These are phyloP conservation scores for Steatornis caripensis DNA, from an alignment of 2,113 vertebrate species.

Conservation along the genomic window DNA sequence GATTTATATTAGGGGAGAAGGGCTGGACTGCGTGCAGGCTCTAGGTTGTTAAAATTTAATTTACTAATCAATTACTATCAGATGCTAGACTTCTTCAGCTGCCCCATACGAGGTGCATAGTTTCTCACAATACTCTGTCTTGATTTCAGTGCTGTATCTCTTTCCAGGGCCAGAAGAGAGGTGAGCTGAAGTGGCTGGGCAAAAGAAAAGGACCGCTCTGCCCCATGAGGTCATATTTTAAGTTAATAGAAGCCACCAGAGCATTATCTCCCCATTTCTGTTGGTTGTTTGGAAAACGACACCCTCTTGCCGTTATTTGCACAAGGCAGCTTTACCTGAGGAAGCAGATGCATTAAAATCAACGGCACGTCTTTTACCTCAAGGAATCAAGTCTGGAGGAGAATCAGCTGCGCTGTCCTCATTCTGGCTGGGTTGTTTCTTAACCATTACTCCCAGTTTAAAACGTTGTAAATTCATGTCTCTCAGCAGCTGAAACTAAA, in stretches of 20 bases:
- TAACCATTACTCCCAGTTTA: background rate
- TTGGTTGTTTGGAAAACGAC: background rate
- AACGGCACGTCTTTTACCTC: background rate
- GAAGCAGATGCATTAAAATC: background rate
- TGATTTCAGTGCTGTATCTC: background rate
- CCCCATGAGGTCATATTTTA: background rate
- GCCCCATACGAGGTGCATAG: background rate
- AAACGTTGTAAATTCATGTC: background rate
- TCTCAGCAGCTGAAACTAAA: background rate
- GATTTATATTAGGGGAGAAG: conserved; percentile 28
- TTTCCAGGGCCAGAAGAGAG: background rate
- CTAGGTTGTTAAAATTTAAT: conserved; percentile 52
- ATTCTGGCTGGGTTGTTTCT: background rate
- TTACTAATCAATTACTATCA: conserved; percentile 55
- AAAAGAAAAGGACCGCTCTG: background rate
- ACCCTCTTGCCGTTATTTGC: background rate
- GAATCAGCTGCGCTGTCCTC: background rate
- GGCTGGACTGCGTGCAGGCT: conserved; percentile 18
- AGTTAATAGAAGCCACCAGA: background rate
- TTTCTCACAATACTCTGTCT: background rate
- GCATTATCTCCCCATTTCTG: background rate
- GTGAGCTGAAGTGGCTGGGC: background rate
- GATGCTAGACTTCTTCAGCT: conserved; percentile 34
- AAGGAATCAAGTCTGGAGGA: background rate
- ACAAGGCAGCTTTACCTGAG: background rate